Conservation (phyloP, 2,113 vertebrate species). For the Alces alces region DNA sequence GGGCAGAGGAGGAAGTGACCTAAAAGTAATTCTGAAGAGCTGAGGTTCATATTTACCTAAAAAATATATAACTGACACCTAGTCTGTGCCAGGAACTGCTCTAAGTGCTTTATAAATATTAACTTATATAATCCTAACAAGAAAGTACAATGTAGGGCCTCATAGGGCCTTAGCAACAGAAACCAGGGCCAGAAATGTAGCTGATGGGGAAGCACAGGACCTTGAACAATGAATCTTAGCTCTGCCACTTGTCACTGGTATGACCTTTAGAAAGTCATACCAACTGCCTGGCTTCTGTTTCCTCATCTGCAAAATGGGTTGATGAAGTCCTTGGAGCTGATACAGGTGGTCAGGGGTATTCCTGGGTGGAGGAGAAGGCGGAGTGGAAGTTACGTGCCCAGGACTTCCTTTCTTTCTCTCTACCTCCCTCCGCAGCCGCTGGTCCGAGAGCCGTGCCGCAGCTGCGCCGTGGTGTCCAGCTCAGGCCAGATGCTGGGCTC, state of each 20-base stretch:
- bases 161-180: background rate
- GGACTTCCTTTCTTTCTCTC: background rate
- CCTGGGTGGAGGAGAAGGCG: rapidly evolving
- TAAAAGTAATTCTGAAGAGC: background rate
- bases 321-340: background rate
- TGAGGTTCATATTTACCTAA: background rate
- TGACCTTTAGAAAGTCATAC: background rate
- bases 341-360: background rate
- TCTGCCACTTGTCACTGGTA: background rate
- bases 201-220: background rate
- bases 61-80: background rate
- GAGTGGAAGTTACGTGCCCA: rapidly evolving
- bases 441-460: constrained; percentile 76
- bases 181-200: background rate
- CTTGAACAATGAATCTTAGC: background rate
- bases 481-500: constrained; percentile 95
- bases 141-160: background rate
- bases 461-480: constrained; percentile 93
- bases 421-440: constrained; percentile 56
- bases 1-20: background rate
- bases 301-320: background rate
- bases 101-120: background rate
- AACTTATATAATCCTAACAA: background rate
- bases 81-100: background rate
- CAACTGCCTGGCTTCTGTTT: background rate